phyloP scores from a whole-genome alignment of 2,797 vertebrate genomes.

The Pseudochirops corinnae region DNA sequence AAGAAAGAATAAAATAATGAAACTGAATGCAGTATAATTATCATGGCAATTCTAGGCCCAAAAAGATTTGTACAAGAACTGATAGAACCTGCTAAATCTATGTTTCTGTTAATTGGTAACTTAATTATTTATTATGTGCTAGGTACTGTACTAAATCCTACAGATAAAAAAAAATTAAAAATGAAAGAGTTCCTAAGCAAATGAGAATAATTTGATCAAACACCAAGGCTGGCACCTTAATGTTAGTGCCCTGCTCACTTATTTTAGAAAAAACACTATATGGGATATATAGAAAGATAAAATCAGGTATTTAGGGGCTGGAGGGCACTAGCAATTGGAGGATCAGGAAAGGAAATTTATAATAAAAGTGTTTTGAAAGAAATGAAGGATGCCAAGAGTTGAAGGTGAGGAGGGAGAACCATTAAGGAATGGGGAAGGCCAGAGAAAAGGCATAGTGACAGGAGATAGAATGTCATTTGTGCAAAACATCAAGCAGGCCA shows the following conservation, averaged over 20 bases:
- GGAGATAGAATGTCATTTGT: background rate
- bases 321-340: background rate
- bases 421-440: background rate
- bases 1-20: background rate
- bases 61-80: background rate
- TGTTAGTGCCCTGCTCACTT: slow-evolving; percentile 37
- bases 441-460: background rate
- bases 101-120: background rate
- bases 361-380: background rate
- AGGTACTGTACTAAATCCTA: background rate
- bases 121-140: background rate
- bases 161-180: background rate
- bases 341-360: background rate
- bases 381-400: background rate
- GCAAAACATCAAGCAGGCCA: background rate
- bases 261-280: slow-evolving; percentile 28
- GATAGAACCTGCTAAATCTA: background rate
- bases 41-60: background rate
- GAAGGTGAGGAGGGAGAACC: background rate
- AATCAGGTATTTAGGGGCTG: background rate
- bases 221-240: slow-evolving; percentile 62
- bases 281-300: background rate
- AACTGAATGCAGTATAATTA: background rate
- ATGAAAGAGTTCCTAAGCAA: background rate
- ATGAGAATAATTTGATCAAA: slow-evolving; percentile 63